Conservation (phyloP, 1,140 invertebrate genomes). For the Drosophila cardini region DNA sequence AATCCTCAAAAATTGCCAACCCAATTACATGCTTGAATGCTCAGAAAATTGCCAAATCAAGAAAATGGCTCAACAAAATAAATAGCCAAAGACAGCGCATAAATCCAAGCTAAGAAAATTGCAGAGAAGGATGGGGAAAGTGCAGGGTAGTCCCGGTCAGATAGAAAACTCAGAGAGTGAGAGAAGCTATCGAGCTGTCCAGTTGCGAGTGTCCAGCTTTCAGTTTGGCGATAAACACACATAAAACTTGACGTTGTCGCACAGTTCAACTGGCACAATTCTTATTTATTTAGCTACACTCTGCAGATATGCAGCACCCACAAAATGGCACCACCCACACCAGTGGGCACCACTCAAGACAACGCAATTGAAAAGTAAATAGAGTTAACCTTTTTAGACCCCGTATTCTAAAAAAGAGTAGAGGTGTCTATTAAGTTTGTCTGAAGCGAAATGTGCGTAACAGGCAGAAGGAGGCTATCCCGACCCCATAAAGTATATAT, state of each 20-base stretch:
- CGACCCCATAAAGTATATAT: too few relatives aligned
- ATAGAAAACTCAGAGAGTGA: neutral
- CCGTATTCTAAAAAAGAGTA: too few relatives aligned
- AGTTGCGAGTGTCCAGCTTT: constrained; percentile 76
- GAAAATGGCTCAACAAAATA: constrained; percentile 63
- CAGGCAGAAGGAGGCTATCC: too few relatives aligned
- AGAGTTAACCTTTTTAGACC: constrained; percentile 42
- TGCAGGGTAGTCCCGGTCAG: neutral
- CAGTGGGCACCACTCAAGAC: constrained; percentile 15
- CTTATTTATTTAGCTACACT: constrained; percentile 73
- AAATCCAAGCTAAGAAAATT: constrained; percentile 69
- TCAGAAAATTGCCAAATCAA: constrained; percentile 54
- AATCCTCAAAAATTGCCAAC: constrained; percentile 55
- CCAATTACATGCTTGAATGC: constrained; percentile 78
- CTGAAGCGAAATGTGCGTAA: too few relatives aligned
- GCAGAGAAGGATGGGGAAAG: neutral
- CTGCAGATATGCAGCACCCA: constrained; percentile 46
- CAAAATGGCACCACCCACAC: neutral
- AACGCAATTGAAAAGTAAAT: constrained; percentile 53
- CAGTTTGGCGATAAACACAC: constrained; percentile 77
- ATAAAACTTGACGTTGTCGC: constrained; percentile 77
- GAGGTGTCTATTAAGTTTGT: too few relatives aligned
- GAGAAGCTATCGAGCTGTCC: constrained; percentile 29
- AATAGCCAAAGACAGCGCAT: constrained; percentile 67
- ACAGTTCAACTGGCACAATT: constrained; percentile 75